Base-by-base conservation (phyloP, 2,797 vertebrate species). In the Gymnothorax reevesii region DNA sequence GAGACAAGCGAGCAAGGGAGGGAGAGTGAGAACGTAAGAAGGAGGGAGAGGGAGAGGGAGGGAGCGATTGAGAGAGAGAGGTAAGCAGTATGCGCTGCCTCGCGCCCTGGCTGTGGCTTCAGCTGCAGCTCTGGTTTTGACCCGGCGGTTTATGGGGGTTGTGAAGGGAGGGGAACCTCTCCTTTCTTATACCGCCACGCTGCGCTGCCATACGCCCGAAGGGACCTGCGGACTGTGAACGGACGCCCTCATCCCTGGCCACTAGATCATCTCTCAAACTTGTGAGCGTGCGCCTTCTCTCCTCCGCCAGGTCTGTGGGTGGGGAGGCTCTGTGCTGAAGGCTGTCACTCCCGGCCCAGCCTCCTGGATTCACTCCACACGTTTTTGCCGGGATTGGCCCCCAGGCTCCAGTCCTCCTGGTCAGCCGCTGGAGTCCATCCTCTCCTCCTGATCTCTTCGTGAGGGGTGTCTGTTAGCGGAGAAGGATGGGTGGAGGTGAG, bases 1-100 rank as follows among this genome's bases (percentile, higher is more conserved):
- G 75, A 79, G 75, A 79, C 7, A 57, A 86, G 85, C 27, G 60
- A 79, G 82, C 79, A 20, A 49, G 60, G 52, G 82, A 5, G 82
- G 20, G 87, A 77, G 42, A 9, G 82, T 25, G 80, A 83, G 55
- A 86, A 33, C 60, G 55, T 73, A 64, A 79, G 79, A 22, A 62
- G 22, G 4, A 73, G 59, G 85, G 75, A 49, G 75, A 79, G 60
- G 20, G 52, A 60, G 42, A 13, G 57, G 64, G 69, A 4, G 66
- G 27, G 27, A 59, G 12, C 1, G 62, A 83, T 57, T 49, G 83
- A 84, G 62, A 59, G 20, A 12, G 49, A 62, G 62, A 33, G 71
- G 83, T 64, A 60, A 66, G 62, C 57, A 54, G 71, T 55, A 13
- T 64, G 52, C 22, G 27, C 42, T 8, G 75, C 54, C 75, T 79